Evolutionary conservation across 2,113 vertebrate species (phyloP).

Genomic region (Megaleporinus macrocephalus): DNA sequence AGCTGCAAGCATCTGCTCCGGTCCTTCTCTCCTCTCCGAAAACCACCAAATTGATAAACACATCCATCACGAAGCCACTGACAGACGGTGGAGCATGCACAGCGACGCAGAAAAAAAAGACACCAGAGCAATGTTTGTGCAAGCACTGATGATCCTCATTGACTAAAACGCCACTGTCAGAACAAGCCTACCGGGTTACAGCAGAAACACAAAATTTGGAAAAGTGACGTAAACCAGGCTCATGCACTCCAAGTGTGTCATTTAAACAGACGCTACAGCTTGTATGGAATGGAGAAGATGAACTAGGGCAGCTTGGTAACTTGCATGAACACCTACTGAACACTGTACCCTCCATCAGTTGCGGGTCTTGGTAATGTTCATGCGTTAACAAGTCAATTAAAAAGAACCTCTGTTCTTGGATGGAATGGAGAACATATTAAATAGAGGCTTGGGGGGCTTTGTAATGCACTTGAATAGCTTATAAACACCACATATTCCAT

Average conservation of each 20-base stretch:
- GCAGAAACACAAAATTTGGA: slow-evolving; percentile 9
- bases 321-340: not conserved
- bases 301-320: not conserved
- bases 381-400: not conserved
- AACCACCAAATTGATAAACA: slow-evolving; percentile 76
- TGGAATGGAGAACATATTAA: not conserved
- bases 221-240: not conserved
- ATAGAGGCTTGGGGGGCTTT: not conserved
- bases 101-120: slow-evolving; percentile 54
- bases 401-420: not conserved
- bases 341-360: not conserved
- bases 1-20: slow-evolving; percentile 81
- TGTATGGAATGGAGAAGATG: not conserved
- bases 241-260: not conserved
- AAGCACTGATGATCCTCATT: slow-evolving; percentile 17
- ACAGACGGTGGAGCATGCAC: slow-evolving; percentile 60
- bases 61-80: slow-evolving; percentile 72
- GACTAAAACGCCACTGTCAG: slow-evolving; percentile 21
- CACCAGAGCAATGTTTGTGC: slow-evolving; percentile 47
- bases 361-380: not conserved
- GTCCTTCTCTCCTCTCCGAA: slow-evolving; percentile 58
- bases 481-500: not conserved
- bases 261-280: not conserved
- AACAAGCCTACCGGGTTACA: slow-evolving; percentile 7
- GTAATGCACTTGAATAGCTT: not conserved